These are phyloP conservation scores for Hermatobates lingyangjiaoensis DNA, from an alignment of 1,140 invertebrate genomes.

Conservation along the genomic window DNA sequence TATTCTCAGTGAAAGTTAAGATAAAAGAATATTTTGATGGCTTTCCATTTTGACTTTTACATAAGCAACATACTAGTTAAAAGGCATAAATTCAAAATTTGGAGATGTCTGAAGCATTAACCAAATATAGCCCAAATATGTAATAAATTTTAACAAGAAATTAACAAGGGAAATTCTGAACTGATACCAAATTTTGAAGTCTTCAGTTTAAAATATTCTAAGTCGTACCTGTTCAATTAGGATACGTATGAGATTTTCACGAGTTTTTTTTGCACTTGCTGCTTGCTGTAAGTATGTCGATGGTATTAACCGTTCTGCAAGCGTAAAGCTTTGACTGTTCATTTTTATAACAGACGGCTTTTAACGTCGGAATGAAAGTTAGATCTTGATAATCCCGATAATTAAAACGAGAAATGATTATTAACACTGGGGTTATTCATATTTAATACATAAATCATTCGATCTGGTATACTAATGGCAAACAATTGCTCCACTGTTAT, in stretches of 20 bases:
- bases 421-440: too few relatives aligned
- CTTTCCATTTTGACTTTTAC: background rate
- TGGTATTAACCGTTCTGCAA: slow-evolving; percentile 37
- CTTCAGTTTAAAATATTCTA: too few relatives aligned
- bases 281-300: slow-evolving; percentile 43
- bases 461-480: too few relatives aligned
- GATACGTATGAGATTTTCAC: slow-evolving; percentile 47
- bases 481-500: too few relatives aligned
- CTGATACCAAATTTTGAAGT: too few relatives aligned
- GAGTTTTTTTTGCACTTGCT: slow-evolving; percentile 45
- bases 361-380: too few relatives aligned
- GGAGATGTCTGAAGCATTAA: background rate
- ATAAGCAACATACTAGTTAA: background rate
- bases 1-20: too few relatives aligned
- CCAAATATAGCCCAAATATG: background rate
- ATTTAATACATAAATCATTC: too few relatives aligned
- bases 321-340: slow-evolving; percentile 35
- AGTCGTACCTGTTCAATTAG: slow-evolving; percentile 39
- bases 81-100: background rate
- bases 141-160: background rate
- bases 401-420: too few relatives aligned
- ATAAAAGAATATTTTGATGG: too few relatives aligned
- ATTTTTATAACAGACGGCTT: slow-evolving; percentile 51
- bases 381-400: too few relatives aligned
- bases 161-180: background rate